Base-by-base conservation (phyloP, 2,113 vertebrate species). In the Burhinus oedicnemus region DNA sequence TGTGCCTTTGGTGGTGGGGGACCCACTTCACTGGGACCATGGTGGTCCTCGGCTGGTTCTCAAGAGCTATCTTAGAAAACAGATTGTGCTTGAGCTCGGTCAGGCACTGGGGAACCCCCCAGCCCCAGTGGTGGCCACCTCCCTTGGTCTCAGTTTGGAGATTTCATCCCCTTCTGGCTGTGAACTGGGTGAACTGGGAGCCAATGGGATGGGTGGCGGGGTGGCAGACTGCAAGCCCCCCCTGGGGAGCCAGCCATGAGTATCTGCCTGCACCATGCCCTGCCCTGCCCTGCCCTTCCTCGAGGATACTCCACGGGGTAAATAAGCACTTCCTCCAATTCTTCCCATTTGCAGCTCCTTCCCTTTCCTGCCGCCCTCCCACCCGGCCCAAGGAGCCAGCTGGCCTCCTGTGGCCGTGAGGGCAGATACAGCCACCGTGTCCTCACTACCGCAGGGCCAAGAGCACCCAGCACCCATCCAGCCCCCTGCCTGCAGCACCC, bases 251-350 rank as follows among this genome's bases (percentile, higher is more conserved):
- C 8, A 9, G 34, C 81, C 20, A 6, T 49, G 80, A 75, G 87
- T 36, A 66, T 87, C 92, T 30, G 87, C 51, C 85, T 77, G 60
- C 1, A 7, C 85, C 3, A 3, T 82, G 85, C 86, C 86, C 80
- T 81, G 88, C 97, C 97, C 97, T 93, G 81, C 83, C 76, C 90
- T 81, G 88, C 97, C 97, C 97, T 95, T 96, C 95, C 96, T 87
- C 10, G 25, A 95, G 94, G 96, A 96, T 55, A 54, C 92, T 96
- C 85, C 10, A 0, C 26, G 2, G 92, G 88, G 88, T 97, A 97
- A 97, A 95, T 97, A 96, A 95, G 72, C 91, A 36, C 86, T 97
- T 97, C 97, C 97, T 87, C 57, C 96, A 96, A 97, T 97, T 97
- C 95, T 97, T 97, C 96, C 83, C 86, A 75, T 71, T 87, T 0